phyloP scores from a whole-genome alignment of 2,797 vertebrate genomes.

The Sciaenops ocellatus region DNA sequence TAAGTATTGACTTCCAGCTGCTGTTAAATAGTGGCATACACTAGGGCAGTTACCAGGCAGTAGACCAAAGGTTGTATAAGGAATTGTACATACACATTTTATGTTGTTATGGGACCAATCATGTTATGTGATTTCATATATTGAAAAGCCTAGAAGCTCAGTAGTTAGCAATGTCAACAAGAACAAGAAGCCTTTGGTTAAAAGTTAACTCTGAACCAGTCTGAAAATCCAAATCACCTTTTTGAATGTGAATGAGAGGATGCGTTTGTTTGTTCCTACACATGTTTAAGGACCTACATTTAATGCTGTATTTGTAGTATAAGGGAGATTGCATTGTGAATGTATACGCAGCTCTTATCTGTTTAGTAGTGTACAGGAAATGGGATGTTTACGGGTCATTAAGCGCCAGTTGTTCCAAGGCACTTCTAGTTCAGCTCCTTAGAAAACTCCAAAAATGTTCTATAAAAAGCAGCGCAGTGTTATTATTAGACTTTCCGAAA shows the following conservation, averaged over 20 bases:
- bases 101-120: neutral
- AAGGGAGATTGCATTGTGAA: neutral
- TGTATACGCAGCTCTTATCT: neutral
- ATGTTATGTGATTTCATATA: neutral
- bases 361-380: neutral
- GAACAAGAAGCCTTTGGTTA: neutral
- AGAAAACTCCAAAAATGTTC: slow-evolving; percentile 22
- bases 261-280: slow-evolving; percentile 1
- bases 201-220: neutral
- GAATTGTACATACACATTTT: neutral
- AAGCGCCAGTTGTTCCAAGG: neutral
- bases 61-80: neutral
- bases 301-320: neutral
- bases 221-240: neutral
- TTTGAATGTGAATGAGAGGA: neutral
- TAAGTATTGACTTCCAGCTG: neutral
- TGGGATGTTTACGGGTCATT: neutral
- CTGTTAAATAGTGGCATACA: slow-evolving; percentile 17
- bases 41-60: neutral
- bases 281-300: neutral
- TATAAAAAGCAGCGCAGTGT: slow-evolving; percentile 35
- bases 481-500: slow-evolving; percentile 13
- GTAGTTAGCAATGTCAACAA: neutral
- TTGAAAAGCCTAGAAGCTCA: neutral
- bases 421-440: slow-evolving; percentile 8